Evolutionary conservation across 2,888 invertebrate genomes (phyloP), one percentile per base, ranked within the genome.

Genomic region (Nephrocerus scutellatus): DNA sequence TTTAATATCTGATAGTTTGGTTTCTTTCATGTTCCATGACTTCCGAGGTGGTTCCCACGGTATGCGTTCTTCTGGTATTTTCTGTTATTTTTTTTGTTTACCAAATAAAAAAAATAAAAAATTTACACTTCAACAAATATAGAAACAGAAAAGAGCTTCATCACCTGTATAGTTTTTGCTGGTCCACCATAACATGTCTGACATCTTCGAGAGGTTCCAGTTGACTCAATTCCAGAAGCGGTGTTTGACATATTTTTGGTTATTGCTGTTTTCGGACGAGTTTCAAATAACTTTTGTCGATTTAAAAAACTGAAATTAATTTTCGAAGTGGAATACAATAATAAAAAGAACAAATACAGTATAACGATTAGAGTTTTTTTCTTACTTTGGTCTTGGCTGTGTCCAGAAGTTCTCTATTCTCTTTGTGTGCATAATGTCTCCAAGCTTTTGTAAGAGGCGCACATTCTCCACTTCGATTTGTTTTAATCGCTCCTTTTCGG

Each of bases 391-490:
- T 55, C 75, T 67, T 13, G 81, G 78, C 30, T 74, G 72, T 10
- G 64, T 59, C 82, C 82, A 83, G 46, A 71, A 72, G 58, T 84
- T 81, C 52, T 82, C 79, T 24, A 83, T 71, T 29, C 83, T 69
- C 56, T 75, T 79, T 23, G 71, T 75, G 42, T 66, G 69, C 81
- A 82, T 83, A 52, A 84, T 78, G 48, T 72, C 71, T 39, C 71
- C 71, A 48, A 84, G 70, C 32, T 80, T 75, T 66, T 82, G 79
- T 50, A 84, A 66, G 39, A 85, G 63, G 29, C 77, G 72, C 53
- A 77, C 74, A 68, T 85, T 85, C 55, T 84, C 82, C 34, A 69
- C 68, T 62, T 79, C 75, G 29, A 84, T 79, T 63, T 74, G 73
- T 40, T 68, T 60, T 49, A 72, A 73, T 24, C 84, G 72, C 56